Evolutionary conservation across 2,888 invertebrate genomes (phyloP).

Genomic region (Drosophila barbarae): DNA sequence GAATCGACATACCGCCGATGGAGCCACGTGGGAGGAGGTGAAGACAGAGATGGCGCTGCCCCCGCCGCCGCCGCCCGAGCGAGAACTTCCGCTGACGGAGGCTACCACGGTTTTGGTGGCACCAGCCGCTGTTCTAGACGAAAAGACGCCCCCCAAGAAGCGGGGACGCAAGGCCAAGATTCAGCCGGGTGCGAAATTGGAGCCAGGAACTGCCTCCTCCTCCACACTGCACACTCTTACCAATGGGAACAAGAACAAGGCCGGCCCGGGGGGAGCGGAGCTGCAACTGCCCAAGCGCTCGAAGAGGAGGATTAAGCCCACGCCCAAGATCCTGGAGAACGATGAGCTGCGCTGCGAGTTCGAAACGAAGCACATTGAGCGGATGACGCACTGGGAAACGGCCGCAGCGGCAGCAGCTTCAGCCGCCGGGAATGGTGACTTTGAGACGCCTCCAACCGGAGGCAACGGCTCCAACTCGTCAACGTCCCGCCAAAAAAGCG

Average conservation of each 20-base stretch:
- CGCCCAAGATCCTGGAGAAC: conserved; percentile 85
- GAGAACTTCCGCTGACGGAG: conserved; percentile 23
- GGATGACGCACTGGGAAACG: conserved; percentile 79
- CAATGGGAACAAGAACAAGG: conserved; percentile 48
- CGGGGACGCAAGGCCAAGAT: conserved; percentile 78
- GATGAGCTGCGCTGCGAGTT: conserved; percentile 83
- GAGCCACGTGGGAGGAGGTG: conserved; percentile 49
- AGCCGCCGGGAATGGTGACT: conserved; percentile 17
- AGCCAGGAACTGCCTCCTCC: conserved; percentile 18
- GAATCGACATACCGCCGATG: conserved; percentile 64
- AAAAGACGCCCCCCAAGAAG: conserved; percentile 78
- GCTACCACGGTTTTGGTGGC: not conserved
- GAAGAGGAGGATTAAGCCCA: conserved; percentile 84
- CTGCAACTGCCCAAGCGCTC: conserved; percentile 78
- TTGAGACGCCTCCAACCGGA: conserved; percentile 66
- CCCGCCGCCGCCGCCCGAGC: conserved; percentile 4
- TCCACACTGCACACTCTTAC: conserved; percentile 26
- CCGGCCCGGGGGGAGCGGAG: conserved; percentile 2
- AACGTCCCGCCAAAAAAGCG: conserved; percentile 65
- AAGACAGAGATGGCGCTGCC: conserved; percentile 56
- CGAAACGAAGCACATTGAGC: conserved; percentile 82
- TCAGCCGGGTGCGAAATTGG: conserved; percentile 15
- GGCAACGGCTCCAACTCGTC: conserved; percentile 51
- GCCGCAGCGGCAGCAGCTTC: conserved; percentile 28
- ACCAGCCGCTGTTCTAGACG: conserved; percentile 45